Evolutionary conservation across 2,797 vertebrate genomes (phyloP), one percentile per base, ranked within the genome.

Genomic region (Silurus aristotelis): DNA sequence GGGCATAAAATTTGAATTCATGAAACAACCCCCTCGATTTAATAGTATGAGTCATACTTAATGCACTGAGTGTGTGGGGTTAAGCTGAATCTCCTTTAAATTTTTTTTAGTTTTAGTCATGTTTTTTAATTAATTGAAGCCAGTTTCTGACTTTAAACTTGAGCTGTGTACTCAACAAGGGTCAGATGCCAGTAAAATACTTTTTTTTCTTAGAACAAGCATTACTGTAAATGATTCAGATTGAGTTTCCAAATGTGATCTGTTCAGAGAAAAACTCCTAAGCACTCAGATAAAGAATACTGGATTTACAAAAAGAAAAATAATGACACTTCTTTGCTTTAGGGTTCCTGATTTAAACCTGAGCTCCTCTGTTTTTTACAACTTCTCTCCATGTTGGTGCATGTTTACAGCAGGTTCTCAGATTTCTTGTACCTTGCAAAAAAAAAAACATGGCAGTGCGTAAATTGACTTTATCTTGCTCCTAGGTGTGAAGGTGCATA

Each of bases 21-120:
- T 83, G 48, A 83, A 83, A 73, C 70, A 73, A 73, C 27, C 48
- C 48, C 55, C 27, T 80, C n/a, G 27, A 13, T 67, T 80, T 55
- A 80, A 63, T 80, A 55, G 66, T 67, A 80, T 80, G 79, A 80
- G 60, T 80, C 79, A 67, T 27, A 27, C 79, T 66, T 10, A 52
- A 25, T 64, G 43, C n/a, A 25, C 8, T 12, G 46, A 25, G 63
- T 55, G 25, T 31, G n/a, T 20, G 46, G 15, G 46, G 78, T 80
- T 64, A 48, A 25, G 43, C 64, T 27, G 14, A 48, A 64, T 43
- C 64, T 64, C 43, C 6, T 64, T 48, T n/a, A 46, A 25, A 77
- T 38, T 25, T 1, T 0, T 64, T 25, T 79, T 64, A 10, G 22
- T 48, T 80, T 79, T 27, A 80, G 60, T 64, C 60, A 9, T 46